A percentile compares a stretch with the other conserved stretches of the same genome.
Conservation (phyloP, 2,113 vertebrate species). For the Chaenocephalus aceratus region DNA sequence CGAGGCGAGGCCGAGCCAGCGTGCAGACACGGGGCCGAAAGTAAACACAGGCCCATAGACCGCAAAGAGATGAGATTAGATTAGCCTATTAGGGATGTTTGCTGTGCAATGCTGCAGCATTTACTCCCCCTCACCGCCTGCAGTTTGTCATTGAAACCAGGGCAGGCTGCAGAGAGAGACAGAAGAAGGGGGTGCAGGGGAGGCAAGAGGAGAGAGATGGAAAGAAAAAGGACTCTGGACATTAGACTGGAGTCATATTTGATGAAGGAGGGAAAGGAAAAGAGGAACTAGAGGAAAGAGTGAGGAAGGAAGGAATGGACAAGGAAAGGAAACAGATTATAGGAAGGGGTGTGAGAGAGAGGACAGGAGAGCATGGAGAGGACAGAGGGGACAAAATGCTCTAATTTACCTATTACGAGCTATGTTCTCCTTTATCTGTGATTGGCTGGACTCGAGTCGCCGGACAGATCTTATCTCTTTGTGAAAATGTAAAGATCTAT, state of each 20-base stretch:
- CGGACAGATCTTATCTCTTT: neutral
- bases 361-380: conserved; percentile 20
- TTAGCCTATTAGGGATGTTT: conserved; percentile 82
- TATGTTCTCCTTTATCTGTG: neutral
- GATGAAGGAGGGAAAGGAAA: conserved; percentile 1
- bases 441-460: neutral
- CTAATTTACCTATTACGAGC: conserved; percentile 8
- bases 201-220: neutral
- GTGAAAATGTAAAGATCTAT: neutral
- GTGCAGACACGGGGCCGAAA: conserved; percentile 76
- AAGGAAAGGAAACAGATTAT: conserved; percentile 35
- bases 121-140: conserved; percentile 61
- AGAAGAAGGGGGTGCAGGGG: conserved; percentile 3
- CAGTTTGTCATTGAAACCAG: conserved; percentile 53
- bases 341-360: conserved; percentile 13
- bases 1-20: conserved; percentile 58
- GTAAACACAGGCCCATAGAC: conserved; percentile 78
- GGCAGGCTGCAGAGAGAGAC: conserved; percentile 37
- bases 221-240: neutral
- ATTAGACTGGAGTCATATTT: neutral
- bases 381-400: conserved; percentile 16
- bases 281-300: neutral
- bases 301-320: neutral
- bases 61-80: conserved; percentile 82
- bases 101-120: conserved; percentile 72